These are phyloP conservation scores for Sclerurus mexicanus DNA, from an alignment of 2,113 vertebrate species.

Conservation along the genomic window DNA sequence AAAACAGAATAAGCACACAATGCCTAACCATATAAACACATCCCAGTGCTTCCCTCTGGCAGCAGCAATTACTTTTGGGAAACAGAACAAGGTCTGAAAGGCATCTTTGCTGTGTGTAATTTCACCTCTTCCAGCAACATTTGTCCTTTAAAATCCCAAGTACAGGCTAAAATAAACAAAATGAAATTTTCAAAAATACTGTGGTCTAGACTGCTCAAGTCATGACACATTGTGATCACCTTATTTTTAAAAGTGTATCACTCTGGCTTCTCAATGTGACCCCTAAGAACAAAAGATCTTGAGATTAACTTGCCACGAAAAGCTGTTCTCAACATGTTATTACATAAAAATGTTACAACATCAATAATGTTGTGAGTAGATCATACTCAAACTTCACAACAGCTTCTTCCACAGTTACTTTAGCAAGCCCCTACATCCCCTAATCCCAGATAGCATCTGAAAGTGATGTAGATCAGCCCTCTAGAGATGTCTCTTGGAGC, in stretches of 20 bases:
- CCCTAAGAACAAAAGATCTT: not conserved
- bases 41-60: not conserved
- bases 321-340: not conserved
- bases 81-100: not conserved
- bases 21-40: not conserved
- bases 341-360: not conserved
- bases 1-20: not conserved
- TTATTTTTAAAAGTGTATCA: not conserved
- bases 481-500: not conserved
- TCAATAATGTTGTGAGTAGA: not conserved
- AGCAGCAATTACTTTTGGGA: not conserved
- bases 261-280: not conserved
- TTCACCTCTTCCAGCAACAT: not conserved
- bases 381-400: not conserved
- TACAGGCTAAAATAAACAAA: not conserved
- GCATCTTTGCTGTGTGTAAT: not conserved
- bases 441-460: not conserved
- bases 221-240: not conserved
- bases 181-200: not conserved
- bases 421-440: not conserved
- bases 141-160: not conserved
- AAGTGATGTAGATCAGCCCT: not conserved
- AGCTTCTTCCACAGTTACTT: not conserved
- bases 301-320: not conserved
- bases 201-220: not conserved